Evolutionary conservation across 2,113 vertebrate genomes (phyloP), one percentile per base, ranked within the genome.

Genomic region (Melanocharis versteri): DNA sequence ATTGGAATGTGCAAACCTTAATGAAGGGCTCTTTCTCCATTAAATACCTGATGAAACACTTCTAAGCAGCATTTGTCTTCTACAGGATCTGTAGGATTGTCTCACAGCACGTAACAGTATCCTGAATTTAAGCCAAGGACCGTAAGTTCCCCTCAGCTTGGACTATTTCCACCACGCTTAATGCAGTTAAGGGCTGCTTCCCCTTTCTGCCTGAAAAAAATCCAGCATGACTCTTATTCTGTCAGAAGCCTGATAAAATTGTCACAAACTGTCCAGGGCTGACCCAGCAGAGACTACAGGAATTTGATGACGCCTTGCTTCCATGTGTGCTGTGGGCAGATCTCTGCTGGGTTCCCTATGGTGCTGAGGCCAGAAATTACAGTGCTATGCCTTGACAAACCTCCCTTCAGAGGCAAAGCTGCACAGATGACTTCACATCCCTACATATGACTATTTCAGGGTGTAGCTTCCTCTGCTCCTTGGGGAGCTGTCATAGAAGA

Each of bases 71-170:
- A 56, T 51, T 78, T 71, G 22, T 53, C 83, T 77, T 37, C 72
- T 57, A 45, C 17, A 62, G 51, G 8, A 17, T 60, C 65, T 84
- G 86, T 45, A 53, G 60, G 60, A 82, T n/a, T 84, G 51, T 68
- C 64, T 92, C 65, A 40, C 50, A 71, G 77, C 60, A 61, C 0
- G 0, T 54, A 83, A 73, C 27, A 58, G 37, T 23, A 68, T 39
- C 47, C 56, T 83, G 89, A 48, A 62, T 57, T 81, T 81, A 58
- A 92, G 89, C 76, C 80, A 89, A 96, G 78, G 37, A 96, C 86
- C 10, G 0, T 19, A 90, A 90, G 20, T 75, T 83, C 60, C 75
- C 71, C 64, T 40, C 30, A 61, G 42, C 44, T 57, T 94, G 89
- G 89, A 92, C 60, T 82, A 53, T 40, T 95, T 93, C 87, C 70